phyloP scores from a whole-genome alignment of 92 coral and sea anemone species.

The Epizoanthus stellaris region DNA sequence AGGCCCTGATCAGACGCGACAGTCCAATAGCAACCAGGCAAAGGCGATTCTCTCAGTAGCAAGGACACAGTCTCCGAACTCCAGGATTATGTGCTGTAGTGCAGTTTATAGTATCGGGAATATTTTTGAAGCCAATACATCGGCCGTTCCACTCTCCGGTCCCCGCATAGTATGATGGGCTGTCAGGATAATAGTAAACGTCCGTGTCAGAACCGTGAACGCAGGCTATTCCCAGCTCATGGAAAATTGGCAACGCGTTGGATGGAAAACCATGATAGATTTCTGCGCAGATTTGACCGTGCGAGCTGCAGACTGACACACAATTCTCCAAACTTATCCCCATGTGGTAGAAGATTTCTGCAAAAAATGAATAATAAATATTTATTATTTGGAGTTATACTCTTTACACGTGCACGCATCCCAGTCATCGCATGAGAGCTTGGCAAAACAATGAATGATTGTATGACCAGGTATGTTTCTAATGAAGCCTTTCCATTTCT shows the following conservation, averaged over 20 bases:
- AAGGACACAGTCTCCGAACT: constrained; percentile 13
- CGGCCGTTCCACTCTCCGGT: not conserved
- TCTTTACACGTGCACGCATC: no score
- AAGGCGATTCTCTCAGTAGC: not conserved
- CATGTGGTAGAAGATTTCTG: constrained; percentile 15
- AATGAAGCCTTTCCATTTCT: no score
- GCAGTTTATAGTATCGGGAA: not conserved
- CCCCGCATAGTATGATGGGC: constrained; percentile 6
- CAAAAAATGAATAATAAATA: not conserved
- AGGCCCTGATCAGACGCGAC: no score
- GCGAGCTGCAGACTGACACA: constrained; percentile 6
- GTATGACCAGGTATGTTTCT: no score
- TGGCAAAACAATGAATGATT: no score
- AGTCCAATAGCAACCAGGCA: no score
- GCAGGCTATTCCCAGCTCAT: not conserved
- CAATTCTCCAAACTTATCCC: not conserved
- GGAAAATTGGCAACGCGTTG: constrained; percentile 11
- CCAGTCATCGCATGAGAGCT: no score
- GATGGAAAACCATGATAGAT: not conserved
- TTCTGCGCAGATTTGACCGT: constrained; percentile 12
- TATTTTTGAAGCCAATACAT: constrained; percentile 4
- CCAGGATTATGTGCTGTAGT: not conserved
- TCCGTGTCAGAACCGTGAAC: not conserved
- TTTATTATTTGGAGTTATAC: no score
- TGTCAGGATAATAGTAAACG: not conserved